A percentile compares a stretch with the other conserved stretches of the same genome.
These are phyloP conservation scores for Apamea epomidion DNA, from an alignment of 2,888 invertebrate species.

Conservation along the genomic window DNA sequence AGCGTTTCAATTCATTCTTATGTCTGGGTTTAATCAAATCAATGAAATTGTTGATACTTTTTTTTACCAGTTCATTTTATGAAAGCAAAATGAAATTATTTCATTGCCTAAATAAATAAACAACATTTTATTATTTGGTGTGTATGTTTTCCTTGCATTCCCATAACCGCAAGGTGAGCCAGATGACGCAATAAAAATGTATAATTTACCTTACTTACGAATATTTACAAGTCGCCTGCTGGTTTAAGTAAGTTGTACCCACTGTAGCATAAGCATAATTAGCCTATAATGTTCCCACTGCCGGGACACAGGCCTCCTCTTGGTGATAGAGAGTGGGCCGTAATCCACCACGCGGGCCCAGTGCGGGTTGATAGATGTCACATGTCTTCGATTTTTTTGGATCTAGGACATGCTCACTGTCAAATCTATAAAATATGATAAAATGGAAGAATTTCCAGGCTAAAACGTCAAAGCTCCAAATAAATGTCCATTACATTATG, in stretches of 20 bases:
- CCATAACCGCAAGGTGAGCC: conserved; percentile 32
- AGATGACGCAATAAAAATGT: conserved; percentile 26
- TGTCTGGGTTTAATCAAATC: background rate
- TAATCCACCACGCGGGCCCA: too few species aligned
- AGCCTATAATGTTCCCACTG: too few species aligned
- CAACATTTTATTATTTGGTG: background rate
- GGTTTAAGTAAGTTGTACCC: background rate
- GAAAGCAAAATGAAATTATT: background rate
- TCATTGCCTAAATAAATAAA: background rate
- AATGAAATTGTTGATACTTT: background rate
- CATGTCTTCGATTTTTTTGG: background rate
- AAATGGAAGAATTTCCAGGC: background rate
- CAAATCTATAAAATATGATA: conserved; percentile 1
- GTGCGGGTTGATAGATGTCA: too few species aligned
- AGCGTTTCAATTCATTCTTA: background rate
- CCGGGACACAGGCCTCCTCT: too few species aligned
- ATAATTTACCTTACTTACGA: conserved; percentile 17
- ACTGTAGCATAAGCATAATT: background rate
- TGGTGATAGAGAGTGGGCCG: too few species aligned
- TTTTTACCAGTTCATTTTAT: background rate
- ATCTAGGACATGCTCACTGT: background rate
- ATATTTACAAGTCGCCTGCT: conserved; percentile 7
- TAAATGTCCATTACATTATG: too few species aligned
- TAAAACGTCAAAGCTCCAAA: background rate
- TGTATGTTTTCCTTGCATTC: conserved; percentile 8